Conservation (phyloP, 2,888 invertebrate genomes). For the Embidobia sp. region DNA sequence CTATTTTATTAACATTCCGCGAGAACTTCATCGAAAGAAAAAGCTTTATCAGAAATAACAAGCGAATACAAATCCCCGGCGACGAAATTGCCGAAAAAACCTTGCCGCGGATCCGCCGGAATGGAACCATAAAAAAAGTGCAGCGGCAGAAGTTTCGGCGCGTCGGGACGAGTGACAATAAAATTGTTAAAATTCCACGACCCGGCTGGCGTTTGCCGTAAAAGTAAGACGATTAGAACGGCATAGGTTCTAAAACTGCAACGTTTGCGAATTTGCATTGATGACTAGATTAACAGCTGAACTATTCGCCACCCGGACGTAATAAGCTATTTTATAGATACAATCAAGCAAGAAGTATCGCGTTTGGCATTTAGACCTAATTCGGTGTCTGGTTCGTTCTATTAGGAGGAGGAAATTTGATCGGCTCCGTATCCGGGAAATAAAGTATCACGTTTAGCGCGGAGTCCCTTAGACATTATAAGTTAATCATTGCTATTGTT, state of each 20-base stretch:
- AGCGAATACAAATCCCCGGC: no score
- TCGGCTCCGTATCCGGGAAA: conserved; percentile 55
- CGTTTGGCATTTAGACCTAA: conserved; percentile 49
- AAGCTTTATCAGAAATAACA: no score
- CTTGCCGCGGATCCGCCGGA: no score
- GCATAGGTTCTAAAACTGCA: conserved; percentile 34
- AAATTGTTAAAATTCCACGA: no score
- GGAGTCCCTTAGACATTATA: conserved; percentile 7
- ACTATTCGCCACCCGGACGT: conserved; percentile 55
- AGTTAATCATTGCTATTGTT: conserved; percentile 26
- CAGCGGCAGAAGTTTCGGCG: no score
- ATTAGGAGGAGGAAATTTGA: conserved; percentile 57
- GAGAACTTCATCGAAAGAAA: no score
- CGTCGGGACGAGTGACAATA: no score
- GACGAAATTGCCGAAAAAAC: no score
- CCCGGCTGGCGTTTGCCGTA: no score
- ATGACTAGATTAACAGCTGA: conserved; percentile 42
- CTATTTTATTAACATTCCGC: no score
- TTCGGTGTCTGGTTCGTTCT: conserved; percentile 40
- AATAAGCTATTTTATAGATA: conserved; percentile 60
- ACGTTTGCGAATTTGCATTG: conserved; percentile 36
- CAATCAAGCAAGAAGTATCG: conserved; percentile 46
- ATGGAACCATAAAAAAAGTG: no score
- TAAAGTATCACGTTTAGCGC: conserved; percentile 45
- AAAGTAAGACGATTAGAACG: no score